Conservation (phyloP, 2,113 vertebrate species). For the Toxostoma redivivum region DNA sequence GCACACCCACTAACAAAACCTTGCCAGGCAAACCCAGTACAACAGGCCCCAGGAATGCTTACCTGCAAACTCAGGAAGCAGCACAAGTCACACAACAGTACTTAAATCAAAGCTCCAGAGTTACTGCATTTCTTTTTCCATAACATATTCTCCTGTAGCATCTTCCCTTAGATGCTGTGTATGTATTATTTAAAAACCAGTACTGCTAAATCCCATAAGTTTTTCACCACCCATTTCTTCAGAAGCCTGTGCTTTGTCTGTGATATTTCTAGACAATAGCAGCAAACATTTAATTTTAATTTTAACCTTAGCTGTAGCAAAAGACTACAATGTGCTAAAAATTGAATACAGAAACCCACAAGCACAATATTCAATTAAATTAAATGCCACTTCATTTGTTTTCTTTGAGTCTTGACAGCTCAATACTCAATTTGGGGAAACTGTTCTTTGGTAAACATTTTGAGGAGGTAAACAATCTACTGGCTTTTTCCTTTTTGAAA, state of each 20-base stretch:
- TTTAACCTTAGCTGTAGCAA: slow-evolving; percentile 12
- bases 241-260: neutral
- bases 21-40: neutral
- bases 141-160: neutral
- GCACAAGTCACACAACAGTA: neutral
- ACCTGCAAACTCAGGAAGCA: neutral
- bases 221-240: neutral
- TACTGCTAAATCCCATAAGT: neutral
- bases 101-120: neutral
- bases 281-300: slow-evolving; percentile 13
- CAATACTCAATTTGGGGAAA: neutral
- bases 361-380: slow-evolving; percentile 25
- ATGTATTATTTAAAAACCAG: neutral
- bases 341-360: neutral
- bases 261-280: neutral
- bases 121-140: neutral
- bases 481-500: neutral
- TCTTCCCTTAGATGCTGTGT: neutral
- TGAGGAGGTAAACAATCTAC: neutral
- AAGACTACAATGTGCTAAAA: neutral
- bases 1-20: neutral
- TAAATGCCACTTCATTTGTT: slow-evolving; percentile 29
- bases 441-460: neutral
- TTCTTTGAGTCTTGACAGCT: slow-evolving; percentile 17
- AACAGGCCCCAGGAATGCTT: neutral